phyloP scores from a whole-genome alignment of 2,113 vertebrate genomes.

The Sturnus vulgaris region DNA sequence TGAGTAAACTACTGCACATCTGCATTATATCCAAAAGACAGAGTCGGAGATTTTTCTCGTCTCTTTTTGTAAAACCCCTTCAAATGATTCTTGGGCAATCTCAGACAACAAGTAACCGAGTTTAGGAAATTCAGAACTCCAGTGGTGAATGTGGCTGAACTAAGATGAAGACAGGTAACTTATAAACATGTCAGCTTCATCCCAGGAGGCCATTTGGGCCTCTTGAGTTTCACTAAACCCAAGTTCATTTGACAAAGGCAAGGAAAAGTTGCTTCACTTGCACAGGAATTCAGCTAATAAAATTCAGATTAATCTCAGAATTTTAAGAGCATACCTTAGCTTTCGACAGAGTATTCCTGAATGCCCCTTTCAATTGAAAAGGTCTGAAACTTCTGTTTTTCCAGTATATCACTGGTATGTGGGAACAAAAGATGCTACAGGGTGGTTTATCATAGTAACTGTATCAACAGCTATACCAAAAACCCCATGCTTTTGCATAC shows the following conservation, averaged over 20 bases:
- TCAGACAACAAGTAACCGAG: background rate
- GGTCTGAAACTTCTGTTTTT: background rate
- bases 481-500: background rate
- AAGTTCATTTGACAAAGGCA: background rate
- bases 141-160: background rate
- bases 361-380: background rate
- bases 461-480: background rate
- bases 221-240: background rate
- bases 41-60: background rate
- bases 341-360: background rate
- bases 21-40: background rate
- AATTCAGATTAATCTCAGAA: background rate
- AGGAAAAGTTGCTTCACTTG: background rate
- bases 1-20: conserved; percentile 10
- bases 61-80: background rate
- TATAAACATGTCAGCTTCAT: background rate
- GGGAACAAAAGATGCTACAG: background rate
- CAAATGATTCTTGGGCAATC: background rate
- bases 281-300: background rate
- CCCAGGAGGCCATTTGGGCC: background rate
- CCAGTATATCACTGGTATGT: background rate
- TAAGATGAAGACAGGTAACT: background rate
- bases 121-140: background rate
- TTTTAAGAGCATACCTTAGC: background rate
- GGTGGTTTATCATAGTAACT: too few relatives aligned